A percentile compares a stretch with the other conserved stretches of the same genome.
Conservation (phyloP, 2,888 invertebrate genomes). For the Cataglyphis albicans region DNA sequence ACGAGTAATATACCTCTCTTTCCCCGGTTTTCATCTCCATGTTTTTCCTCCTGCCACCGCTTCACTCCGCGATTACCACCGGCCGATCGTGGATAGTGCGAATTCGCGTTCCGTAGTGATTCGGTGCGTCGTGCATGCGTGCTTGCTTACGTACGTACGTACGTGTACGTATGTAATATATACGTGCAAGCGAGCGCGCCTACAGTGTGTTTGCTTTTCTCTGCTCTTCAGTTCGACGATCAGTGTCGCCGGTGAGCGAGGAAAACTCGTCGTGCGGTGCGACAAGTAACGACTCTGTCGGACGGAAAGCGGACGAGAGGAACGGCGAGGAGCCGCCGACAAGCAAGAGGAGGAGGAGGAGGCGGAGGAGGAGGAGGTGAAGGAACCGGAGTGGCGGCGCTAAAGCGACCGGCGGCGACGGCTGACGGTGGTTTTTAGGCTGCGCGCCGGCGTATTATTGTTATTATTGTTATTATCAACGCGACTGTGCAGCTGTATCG, state of each 20-base stretch:
- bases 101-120: conserved; percentile 74
- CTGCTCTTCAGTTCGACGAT: conserved; percentile 45
- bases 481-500: conserved; percentile 76
- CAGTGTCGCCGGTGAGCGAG: conserved; percentile 59
- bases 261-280: conserved; percentile 48
- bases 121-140: conserved; percentile 58
- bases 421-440: conserved; percentile 50
- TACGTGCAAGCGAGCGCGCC: conserved; percentile 48
- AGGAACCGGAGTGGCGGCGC: conserved; percentile 60
- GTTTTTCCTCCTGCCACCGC: conserved; percentile 64
- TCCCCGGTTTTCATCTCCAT: conserved; percentile 40
- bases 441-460: conserved; percentile 80
- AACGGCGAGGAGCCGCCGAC: conserved; percentile 46
- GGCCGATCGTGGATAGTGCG: conserved; percentile 70
- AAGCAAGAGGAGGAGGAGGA: conserved; percentile 40
- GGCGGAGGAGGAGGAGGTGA: conserved; percentile 44
- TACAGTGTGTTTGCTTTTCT: conserved; percentile 40
- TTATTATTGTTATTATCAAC: conserved; percentile 56
- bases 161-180: not conserved
- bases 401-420: conserved; percentile 49
- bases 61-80: conserved; percentile 66
- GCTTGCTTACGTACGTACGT: conserved; percentile 10
- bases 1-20: conserved; percentile 23
- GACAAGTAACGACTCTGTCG: conserved; percentile 32
- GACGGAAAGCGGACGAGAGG: conserved; percentile 23